These are phyloP conservation scores for Melanotaenia nigrans DNA, from an alignment of 2,797 vertebrate species.

Conservation along the genomic window DNA sequence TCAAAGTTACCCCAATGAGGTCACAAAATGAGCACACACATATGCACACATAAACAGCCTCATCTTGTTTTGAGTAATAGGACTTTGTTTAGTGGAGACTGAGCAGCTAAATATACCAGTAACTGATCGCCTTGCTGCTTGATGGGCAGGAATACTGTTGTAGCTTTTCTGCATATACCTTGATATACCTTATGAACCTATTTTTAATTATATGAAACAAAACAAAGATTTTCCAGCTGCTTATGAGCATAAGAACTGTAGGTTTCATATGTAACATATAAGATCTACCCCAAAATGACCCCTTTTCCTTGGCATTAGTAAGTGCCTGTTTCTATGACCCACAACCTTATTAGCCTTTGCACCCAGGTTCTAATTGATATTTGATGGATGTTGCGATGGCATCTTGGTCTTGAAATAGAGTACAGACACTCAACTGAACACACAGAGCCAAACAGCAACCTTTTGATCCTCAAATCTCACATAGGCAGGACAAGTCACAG, in stretches of 20 bases:
- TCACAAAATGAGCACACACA: background rate
- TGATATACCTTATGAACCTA: background rate
- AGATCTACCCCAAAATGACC: slow-evolving; percentile 34
- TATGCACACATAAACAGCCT: slow-evolving; percentile 15
- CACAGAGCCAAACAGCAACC: slow-evolving; percentile 38
- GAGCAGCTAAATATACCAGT: slow-evolving; percentile 65
- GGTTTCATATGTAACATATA: background rate
- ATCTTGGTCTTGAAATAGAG: slow-evolving; percentile 61
- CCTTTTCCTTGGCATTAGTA: slow-evolving; percentile 51
- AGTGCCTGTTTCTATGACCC: slow-evolving; percentile 70
- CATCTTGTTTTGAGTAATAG: slow-evolving; percentile 31
- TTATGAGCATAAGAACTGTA: background rate
- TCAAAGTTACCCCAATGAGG: too few species aligned
- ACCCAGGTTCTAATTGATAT: slow-evolving; percentile 81
- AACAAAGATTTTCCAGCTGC: background rate
- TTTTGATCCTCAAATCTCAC: slow-evolving; percentile 75
- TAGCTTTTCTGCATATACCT: background rate
- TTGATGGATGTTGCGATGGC: slow-evolving; percentile 72
- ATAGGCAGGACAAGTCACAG: slow-evolving; percentile 79
- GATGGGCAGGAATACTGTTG: slow-evolving; percentile 39
- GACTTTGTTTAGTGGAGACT: slow-evolving; percentile 58
- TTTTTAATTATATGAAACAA: background rate
- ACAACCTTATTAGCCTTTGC: slow-evolving; percentile 54
- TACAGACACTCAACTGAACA: slow-evolving; percentile 26
- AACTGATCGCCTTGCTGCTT: slow-evolving; percentile 40